Evolutionary conservation across 2,113 vertebrate species (phyloP).

Genomic region (Hystrix brachyura): DNA sequence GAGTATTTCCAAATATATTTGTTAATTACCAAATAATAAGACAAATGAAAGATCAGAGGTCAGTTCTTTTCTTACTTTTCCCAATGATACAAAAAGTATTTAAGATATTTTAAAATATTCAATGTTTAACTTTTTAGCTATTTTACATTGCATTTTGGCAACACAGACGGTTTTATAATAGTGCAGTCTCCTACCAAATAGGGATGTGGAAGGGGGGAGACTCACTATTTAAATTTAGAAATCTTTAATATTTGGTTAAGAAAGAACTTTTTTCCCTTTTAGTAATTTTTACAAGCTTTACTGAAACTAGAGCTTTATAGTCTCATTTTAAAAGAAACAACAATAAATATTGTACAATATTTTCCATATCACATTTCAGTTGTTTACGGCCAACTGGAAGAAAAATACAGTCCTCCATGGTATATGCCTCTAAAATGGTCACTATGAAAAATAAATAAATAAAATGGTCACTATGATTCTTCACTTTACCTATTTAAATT

Average conservation of each 20-base stretch:
- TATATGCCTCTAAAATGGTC: neutral
- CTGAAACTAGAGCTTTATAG: slow-evolving; percentile 38
- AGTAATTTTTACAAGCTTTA: neutral
- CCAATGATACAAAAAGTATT: neutral
- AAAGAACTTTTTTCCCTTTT: neutral
- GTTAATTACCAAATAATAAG: slow-evolving; percentile 65
- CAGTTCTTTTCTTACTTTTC: neutral
- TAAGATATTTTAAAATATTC: slow-evolving; percentile 42
- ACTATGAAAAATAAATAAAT: neutral
- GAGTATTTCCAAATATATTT: slow-evolving; percentile 54
- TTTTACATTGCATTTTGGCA: slow-evolving; percentile 61
- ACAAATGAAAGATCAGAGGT: neutral
- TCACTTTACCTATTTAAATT: neutral
- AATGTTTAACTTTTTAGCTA: slow-evolving; percentile 5
- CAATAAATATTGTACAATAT: neutral
- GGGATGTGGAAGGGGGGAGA: neutral
- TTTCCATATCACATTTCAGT: neutral
- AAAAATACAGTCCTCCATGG: neutral
- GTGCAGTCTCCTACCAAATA: slow-evolving; percentile 34
- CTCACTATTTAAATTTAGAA: slow-evolving; percentile 70
- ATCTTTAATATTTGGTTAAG: slow-evolving; percentile 54
- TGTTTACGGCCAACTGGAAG: neutral
- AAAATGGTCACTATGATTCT: neutral
- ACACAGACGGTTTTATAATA: slow-evolving; percentile 44
- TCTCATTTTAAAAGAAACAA: slow-evolving; percentile 29